Percentiles rank a stretch among this genome's conserved stretches.
phyloP scores from a whole-genome alignment of 2,113 vertebrate genomes.

The Austrofundulus limnaeus region DNA sequence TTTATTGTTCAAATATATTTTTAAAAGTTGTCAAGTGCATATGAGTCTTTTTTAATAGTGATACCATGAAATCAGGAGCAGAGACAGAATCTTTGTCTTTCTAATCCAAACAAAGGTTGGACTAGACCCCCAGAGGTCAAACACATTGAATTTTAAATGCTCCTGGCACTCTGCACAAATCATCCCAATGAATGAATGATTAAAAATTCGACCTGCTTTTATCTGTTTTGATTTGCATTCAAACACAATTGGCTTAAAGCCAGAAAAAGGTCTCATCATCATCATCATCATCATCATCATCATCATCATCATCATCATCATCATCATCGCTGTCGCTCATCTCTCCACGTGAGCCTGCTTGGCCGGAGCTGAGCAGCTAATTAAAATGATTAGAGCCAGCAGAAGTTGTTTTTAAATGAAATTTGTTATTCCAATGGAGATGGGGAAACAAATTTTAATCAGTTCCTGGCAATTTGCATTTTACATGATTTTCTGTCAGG shows the following conservation, averaged over 20 bases:
- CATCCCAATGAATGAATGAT: slow-evolving; percentile 12
- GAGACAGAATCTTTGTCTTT: slow-evolving; percentile 13
- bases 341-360: slow-evolving; percentile 17
- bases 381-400: slow-evolving; percentile 62
- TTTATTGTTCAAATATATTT: no score
- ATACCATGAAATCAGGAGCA: no score
- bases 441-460: slow-evolving; percentile 38
- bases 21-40: no score
- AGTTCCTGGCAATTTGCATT: slow-evolving; percentile 36
- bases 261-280: slow-evolving; percentile 4
- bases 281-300: slow-evolving; percentile 3
- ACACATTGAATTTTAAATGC: background rate
- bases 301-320: slow-evolving; percentile 6
- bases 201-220: slow-evolving; percentile 13
- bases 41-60: no score
- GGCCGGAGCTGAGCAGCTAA: slow-evolving; percentile 43
- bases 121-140: background rate
- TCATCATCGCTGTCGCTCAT: slow-evolving; percentile 20
- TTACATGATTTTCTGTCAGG: slow-evolving; percentile 15
- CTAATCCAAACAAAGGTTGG: background rate
- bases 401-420: slow-evolving; percentile 46
- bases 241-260: slow-evolving; percentile 18
- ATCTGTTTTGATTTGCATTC: slow-evolving; percentile 15
- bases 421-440: slow-evolving; percentile 68
- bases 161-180: slow-evolving; percentile 17